Evolutionary conservation across 2,113 vertebrate species (phyloP).

Genomic region (Heliornis fulica): DNA sequence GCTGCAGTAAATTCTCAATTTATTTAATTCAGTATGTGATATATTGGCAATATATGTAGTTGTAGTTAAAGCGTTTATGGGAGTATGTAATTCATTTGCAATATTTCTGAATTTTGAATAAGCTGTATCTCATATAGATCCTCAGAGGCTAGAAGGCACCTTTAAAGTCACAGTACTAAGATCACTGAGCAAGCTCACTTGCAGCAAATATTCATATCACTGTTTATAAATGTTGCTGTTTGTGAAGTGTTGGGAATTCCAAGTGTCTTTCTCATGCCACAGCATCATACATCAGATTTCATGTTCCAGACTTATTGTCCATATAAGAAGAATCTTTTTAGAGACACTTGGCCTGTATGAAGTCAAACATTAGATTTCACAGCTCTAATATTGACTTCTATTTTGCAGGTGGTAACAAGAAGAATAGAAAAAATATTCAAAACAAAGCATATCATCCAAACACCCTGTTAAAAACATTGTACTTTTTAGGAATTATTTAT

Average conservation of each 20-base stretch:
- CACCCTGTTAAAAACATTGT: neutral
- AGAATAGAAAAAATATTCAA: neutral
- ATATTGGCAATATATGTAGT: neutral
- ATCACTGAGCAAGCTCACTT: conserved; percentile 11
- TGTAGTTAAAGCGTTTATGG: conserved; percentile 1
- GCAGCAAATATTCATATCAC: neutral
- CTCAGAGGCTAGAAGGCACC: neutral
- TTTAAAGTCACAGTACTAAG: neutral
- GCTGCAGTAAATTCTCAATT: conserved; percentile 14
- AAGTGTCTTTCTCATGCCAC: neutral
- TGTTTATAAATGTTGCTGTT: neutral
- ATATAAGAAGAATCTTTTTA: neutral
- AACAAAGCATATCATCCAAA: neutral
- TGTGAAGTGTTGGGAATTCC: neutral
- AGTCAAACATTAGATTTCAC: neutral
- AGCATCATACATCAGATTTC: neutral
- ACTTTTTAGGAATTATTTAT: neutral
- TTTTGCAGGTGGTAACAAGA: neutral
- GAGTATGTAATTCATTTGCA: conserved; percentile 13
- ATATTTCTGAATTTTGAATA: conserved; percentile 25
- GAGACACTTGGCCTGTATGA: neutral
- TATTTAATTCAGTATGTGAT: conserved; percentile 22
- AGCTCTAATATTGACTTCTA: neutral
- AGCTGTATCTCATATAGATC: neutral
- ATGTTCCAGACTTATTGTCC: neutral